Evolutionary conservation across 2,797 vertebrate genomes (phyloP), one percentile per base, ranked within the genome.

Genomic region (Myioborus melanocephalus): DNA sequence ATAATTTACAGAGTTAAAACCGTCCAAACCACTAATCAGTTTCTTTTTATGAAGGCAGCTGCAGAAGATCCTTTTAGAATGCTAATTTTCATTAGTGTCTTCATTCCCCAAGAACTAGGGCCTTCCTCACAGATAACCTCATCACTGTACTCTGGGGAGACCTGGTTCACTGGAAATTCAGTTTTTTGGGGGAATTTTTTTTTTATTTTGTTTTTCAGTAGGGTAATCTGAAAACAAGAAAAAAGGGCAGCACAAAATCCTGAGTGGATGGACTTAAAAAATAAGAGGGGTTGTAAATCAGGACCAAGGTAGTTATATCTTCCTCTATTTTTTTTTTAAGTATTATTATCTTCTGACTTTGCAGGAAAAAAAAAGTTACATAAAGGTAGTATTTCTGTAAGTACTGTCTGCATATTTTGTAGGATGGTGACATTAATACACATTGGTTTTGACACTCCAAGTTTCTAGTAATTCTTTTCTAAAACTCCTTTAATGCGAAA

Each of bases 21-120:
- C 2, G 37, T 97, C 98, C 98, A 98, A 98, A 98, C 98, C 97
- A 97, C 98, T 98, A 98, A 98, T 98, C 98, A 98, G 97, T 97
- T 97, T 97, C 97, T 97, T 97, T 98, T 98, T 98, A 97, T 97
- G 96, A 96, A 97, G 97, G 97, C 98, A 98, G 97, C 98, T 98
- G 98, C 95, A 94, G 93, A 96, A 96, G 79, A 97, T 97, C 96
- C 94, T 97, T 97, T 95, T 93, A 92, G 97, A 98, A 98, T 98
- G 96, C 76, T 98, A 97, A 98, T 98, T 97, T 98, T 96, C 97
- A 97, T 98, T 98, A 97, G 94, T 28, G 88, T 27, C 76, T 97
- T 97, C 32, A 3, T 79, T 97, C 66, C 93, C 73, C 79, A 89
- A 91, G 88, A 79, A 52, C 65, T 59, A 52, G 59, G 83, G 72